Conservation (phyloP, 2,797 vertebrate genomes). For the Cyprinodon diabolis region DNA sequence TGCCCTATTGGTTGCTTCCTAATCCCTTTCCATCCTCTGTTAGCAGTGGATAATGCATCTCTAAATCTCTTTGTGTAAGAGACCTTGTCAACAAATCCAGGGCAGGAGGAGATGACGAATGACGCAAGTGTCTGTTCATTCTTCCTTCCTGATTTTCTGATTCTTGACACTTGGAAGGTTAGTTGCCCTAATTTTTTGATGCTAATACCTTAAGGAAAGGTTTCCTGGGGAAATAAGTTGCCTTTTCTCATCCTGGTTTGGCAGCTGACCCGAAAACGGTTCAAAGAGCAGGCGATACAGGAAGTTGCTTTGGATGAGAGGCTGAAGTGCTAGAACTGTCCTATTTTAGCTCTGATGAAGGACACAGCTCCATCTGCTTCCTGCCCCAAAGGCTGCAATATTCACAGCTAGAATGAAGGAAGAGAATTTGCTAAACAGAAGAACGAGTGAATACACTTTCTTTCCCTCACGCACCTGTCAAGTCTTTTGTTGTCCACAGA, state of each 20-base stretch:
- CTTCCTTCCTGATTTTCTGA: conserved; percentile 58
- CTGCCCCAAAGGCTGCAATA: conserved; percentile 42
- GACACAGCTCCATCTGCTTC: conserved; percentile 71
- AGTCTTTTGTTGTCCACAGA: conserved; percentile 61
- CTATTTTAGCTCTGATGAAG: conserved; percentile 56
- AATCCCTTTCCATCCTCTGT: conserved; percentile 35
- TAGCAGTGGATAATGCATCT: conserved; percentile 42
- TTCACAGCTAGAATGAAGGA: conserved; percentile 44
- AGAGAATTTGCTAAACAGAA: conserved; percentile 55
- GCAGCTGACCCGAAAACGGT: conserved; percentile 61
- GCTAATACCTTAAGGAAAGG: conserved; percentile 64
- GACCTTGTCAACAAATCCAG: conserved; percentile 41
- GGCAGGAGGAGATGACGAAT: conserved; percentile 33
- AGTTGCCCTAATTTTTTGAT: conserved; percentile 40
- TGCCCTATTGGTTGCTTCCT: conserved; percentile 27
- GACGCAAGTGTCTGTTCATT: conserved; percentile 52
- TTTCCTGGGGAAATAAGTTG: conserved; percentile 48
- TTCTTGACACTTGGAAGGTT: conserved; percentile 39
- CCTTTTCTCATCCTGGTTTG: conserved; percentile 24
- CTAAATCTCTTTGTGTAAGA: conserved; percentile 66
- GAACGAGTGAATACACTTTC: conserved; percentile 56
- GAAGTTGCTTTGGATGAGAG: conserved; percentile 7
- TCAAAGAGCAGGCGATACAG: conserved; percentile 43
- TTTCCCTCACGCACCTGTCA: conserved; percentile 77
- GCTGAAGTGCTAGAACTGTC: conserved; percentile 20